Conservation (phyloP, 2,797 vertebrate genomes). For the Threskiornis aethiopicus region DNA sequence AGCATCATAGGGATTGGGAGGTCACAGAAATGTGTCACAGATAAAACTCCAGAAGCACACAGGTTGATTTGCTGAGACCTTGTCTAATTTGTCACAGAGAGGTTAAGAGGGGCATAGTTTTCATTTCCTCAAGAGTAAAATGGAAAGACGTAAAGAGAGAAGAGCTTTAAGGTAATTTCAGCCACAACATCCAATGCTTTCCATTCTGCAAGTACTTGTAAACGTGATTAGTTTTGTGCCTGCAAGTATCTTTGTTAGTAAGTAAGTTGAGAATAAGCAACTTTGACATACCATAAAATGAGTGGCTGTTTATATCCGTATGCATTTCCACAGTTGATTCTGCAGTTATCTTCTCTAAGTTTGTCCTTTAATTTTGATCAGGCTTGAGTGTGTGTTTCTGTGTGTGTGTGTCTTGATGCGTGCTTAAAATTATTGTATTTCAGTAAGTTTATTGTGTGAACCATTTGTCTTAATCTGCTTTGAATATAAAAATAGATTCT, state of each 20-base stretch:
- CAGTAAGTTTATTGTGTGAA: background rate
- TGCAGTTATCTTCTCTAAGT: background rate
- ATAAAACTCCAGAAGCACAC: background rate
- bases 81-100: background rate
- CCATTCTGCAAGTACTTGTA: background rate
- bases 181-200: background rate
- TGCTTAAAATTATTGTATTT: background rate
- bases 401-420: background rate
- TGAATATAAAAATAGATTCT: background rate
- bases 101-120: background rate
- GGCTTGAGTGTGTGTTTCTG: background rate
- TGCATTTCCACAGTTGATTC: background rate
- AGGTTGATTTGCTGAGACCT: background rate
- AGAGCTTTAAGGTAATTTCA: background rate
- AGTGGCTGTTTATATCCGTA: background rate
- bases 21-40: background rate
- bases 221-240: background rate
- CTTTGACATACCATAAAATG: background rate
- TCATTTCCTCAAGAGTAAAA: background rate
- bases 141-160: background rate
- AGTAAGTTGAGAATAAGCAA: background rate
- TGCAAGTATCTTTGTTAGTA: background rate
- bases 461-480: background rate
- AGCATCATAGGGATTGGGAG: background rate
- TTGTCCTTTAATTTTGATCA: background rate